Base-by-base conservation (phyloP, 92 coral and sea anemone species). In the Epizoanthus stellaris region DNA sequence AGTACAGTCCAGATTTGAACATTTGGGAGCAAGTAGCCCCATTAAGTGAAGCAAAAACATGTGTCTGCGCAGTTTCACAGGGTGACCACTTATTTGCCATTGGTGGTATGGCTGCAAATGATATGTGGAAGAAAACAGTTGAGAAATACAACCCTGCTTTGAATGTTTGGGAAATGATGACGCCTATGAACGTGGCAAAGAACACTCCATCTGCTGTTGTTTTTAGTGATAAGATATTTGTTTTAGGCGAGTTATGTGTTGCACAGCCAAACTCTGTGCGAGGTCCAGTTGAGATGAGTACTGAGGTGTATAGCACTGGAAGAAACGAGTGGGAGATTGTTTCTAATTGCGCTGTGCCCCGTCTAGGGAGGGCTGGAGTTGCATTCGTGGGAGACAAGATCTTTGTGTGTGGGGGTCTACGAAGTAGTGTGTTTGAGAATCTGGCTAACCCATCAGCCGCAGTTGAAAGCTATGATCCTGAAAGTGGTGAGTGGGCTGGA, bases 101-200 rank as follows among this genome's bases (percentile, higher is more conserved):
- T 61, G 66, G 66, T 61, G 66, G 66, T 20, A 61, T 61, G 66
- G 25, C 66, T 61, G 21, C 66, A 61, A 61, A 61, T 61, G 66
- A 61, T 17, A 61, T 61, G 66, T 61, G 66, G 66, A 61, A 61
- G 66, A 61, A 61, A 20, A 61, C 66, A 17, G 66, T 61, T 17
- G 66, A 61, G 25, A 61, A 61, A 61, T 61, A 61, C n/a, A 61
- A 8, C 11, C 66, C 66, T 20, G 25, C 25, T 61, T 20, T 17
- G 25, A 61, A 61, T 61, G 25, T 20, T 61, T 61, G 66, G 66
- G 21, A 61, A 20, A 17, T 61, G 10, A 20, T 61, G 20, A 7
- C 66, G 4, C 66, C 66, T 17, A 17, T 61, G 66, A 61, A 61
- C 11, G n/a, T 8, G 25, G 66, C 66, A 4, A 61, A 61, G 25